Conservation (phyloP, 2,113 vertebrate genomes). For the Cyanoderma ruficeps region DNA sequence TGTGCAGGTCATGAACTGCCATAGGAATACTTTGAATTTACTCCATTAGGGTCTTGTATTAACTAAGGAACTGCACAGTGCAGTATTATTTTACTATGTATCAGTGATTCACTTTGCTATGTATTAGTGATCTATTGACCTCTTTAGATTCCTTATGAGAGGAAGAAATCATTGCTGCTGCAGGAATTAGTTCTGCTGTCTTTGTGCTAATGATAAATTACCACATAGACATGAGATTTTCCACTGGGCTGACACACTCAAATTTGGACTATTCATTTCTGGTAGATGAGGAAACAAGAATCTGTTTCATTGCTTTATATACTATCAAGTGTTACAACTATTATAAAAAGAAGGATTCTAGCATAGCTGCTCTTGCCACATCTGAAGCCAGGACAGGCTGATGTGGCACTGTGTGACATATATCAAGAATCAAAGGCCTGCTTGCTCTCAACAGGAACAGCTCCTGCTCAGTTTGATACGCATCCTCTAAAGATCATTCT, state of each 20-base stretch:
- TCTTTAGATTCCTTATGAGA: not conserved
- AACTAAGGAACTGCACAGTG: not conserved
- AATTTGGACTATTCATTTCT: not conserved
- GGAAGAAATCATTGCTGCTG: not conserved
- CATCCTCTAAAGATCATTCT: not conserved
- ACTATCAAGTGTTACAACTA: not conserved
- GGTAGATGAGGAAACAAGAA: not conserved
- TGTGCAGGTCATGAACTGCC: not conserved
- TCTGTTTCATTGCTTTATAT: not conserved
- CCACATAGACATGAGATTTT: rapidly evolving
- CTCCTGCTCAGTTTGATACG: not conserved
- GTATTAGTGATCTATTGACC: not conserved
- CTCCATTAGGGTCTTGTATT: not conserved
- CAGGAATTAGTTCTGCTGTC: not conserved
- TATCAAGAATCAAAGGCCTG: not conserved
- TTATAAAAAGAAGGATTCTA: not conserved
- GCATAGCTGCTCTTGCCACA: not conserved
- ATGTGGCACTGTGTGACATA: not conserved
- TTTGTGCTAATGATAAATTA: not conserved
- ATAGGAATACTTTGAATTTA: not conserved
- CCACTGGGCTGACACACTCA: not conserved
- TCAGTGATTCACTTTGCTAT: not conserved
- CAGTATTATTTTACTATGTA: not conserved
- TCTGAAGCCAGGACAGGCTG: not conserved
- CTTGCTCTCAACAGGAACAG: not conserved